Percentiles rank a stretch among this genome's conserved stretches.
Evolutionary conservation across 1,140 invertebrate species (phyloP).

Genomic region (Papilio dardanus): DNA sequence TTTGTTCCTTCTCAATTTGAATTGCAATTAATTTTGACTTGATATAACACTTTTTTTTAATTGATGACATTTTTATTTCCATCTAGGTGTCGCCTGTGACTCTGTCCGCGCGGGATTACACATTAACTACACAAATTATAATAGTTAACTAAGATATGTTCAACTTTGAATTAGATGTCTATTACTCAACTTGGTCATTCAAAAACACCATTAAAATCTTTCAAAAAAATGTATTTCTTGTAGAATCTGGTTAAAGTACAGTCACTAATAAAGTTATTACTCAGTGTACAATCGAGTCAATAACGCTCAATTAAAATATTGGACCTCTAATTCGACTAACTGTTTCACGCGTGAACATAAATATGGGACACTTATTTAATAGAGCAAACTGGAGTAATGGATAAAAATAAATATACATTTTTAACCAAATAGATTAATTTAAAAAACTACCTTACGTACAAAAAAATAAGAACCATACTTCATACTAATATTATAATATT

Average conservation of each 20-base stretch:
- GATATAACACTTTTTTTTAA: background rate
- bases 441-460: no score
- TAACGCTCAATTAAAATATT: conserved; percentile 29
- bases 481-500: no score
- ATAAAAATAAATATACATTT: background rate
- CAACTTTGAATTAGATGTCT: no score
- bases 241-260: background rate
- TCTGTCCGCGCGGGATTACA: no score
- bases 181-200: no score
- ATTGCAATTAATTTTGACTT: background rate
- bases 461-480: no score
- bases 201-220: background rate
- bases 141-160: background rate
- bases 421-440: no score
- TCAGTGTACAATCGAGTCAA: conserved; percentile 19
- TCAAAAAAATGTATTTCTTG: background rate
- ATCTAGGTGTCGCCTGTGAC: background rate
- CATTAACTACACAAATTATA: no score
- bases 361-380: background rate
- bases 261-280: background rate
- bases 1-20: conserved; percentile 28
- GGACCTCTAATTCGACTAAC: conserved; percentile 14
- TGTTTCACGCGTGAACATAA: conserved; percentile 4
- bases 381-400: background rate
- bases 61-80: no score